Evolutionary conservation across 2,113 vertebrate genomes (phyloP), one percentile per base, ranked within the genome.

Genomic region (Polyodon spathula): DNA sequence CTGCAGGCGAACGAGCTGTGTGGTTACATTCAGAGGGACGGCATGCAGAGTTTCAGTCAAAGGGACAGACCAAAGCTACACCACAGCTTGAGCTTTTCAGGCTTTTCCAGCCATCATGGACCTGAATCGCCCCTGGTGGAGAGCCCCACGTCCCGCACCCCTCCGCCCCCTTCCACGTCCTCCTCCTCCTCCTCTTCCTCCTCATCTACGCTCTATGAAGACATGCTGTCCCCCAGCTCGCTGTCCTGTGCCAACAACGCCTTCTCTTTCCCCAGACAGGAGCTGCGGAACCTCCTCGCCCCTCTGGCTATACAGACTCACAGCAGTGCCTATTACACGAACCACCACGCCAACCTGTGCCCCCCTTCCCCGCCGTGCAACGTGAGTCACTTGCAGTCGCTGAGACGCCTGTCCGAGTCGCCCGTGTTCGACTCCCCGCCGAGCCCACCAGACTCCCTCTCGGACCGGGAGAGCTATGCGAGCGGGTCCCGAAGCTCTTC

Each of bases 371-470:
- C 91, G 11, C 83, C 88, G 40, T 90, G 83, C 82, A 88, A 78
- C 68, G 75, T 82, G 66, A 83, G 77, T 72, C 81, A 84, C 77
- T 76, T 93, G 86, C 89, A 91, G 83, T 85, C 88, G 60, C 78
- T 93, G 72, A 89, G 90, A 62, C 90, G 91, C 75, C 86, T 94
- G 58, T 92, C 84, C 54, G 91, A 93, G 75, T 97, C 95, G n/a
- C 93, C 94, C 7, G 95, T 95, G 68, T 95, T 94, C 80, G 93
- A 95, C 74, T 86, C 91, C 50, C 92, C 95, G 14, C 90, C 93
- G 40, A 95, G 93, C 70, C 90, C 93, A 15, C 92, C 91, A 1
- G 93, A 95, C 84, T 97, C 94, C 8, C 90, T 95, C 71, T 97
- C 94, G 9, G 94, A 94, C 86, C 89, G 91, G 53, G 93, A 97